Evolutionary conservation across 2,888 invertebrate species (phyloP), one percentile per base, ranked within the genome.

Genomic region (Synergus gifuensis): DNA sequence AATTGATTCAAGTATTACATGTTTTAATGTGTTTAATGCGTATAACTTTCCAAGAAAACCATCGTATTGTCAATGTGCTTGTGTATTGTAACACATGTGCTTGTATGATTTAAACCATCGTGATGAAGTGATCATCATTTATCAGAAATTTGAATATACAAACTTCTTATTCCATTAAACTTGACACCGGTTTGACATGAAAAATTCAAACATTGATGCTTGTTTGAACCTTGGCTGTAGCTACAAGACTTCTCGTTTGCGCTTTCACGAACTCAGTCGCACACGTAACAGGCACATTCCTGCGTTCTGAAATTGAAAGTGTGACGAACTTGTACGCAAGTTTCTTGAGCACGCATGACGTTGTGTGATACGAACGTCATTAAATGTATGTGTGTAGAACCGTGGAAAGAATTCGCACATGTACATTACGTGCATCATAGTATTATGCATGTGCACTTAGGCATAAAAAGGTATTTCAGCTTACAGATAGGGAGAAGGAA

Each of bases 321-420:
- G 42, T 66, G 66, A 42, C 66, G 42, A 66, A 66, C 42, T 66
- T 66, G 66, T 44, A 44, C 66, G 66, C 66, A 66, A 40, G 64
- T 42, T 66, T 66, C 64, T 66, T n/a, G 40, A 42, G 64, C 40
- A 66, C 64, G 64, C 64, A 66, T 66, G 12, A 40, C 40, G 42
- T 66, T 66, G n/a, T 66, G 16, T 22, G 46, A 67, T 44, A 44
- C 49, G 49, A 60, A 16, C 69, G 49, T 18, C 16, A 46, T 28
- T 46, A 14, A 2, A 1, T 66, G 11, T 44, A 28, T 36, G 46
- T 36, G 49, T 54, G 49, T 54, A 49, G 1, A 22, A 18, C 1
- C 36, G 73, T n/a, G 28, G 73, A 73, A 49, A 54, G 54, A 73
- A 73, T 73, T 36, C 54, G 73, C n/a, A 73, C 49, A 73, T 16